These are phyloP conservation scores for Sthenelais limicola DNA, from an alignment of 2,888 invertebrate genomes.

Conservation along the genomic window DNA sequence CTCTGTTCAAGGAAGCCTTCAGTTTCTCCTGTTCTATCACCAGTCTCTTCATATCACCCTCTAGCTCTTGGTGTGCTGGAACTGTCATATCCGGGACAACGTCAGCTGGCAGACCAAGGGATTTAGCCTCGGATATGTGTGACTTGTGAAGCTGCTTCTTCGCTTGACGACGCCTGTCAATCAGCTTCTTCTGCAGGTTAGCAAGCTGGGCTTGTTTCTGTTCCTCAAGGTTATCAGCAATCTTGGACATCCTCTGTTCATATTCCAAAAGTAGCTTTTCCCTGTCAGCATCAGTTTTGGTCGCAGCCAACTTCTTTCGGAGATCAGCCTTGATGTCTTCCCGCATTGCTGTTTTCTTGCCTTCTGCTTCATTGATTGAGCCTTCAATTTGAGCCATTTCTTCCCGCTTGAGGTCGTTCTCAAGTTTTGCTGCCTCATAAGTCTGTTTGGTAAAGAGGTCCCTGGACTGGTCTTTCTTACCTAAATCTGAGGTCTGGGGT, in stretches of 20 bases:
- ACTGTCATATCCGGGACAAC: constrained; percentile 61
- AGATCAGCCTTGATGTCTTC: constrained; percentile 59
- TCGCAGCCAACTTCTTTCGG: constrained; percentile 56
- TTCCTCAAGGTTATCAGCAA: constrained; percentile 64
- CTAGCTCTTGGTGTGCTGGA: constrained; percentile 60
- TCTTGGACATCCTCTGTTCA: constrained; percentile 60
- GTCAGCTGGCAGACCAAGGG: constrained; percentile 60
- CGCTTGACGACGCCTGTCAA: constrained; percentile 59
- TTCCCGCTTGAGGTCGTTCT: constrained; percentile 61
- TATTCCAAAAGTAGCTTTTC: constrained; percentile 65
- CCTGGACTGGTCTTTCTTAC: constrained; percentile 56
- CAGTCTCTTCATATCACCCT: constrained; percentile 57
- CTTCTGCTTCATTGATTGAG: constrained; percentile 60
- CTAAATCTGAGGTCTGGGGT: constrained; percentile 39
- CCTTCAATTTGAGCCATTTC: constrained; percentile 63
- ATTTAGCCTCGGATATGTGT: constrained; percentile 62
- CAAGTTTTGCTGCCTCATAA: constrained; percentile 67
- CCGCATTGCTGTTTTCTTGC: constrained; percentile 59
- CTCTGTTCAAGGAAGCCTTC: constrained; percentile 57
- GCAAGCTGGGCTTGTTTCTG: constrained; percentile 65
- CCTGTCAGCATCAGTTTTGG: constrained; percentile 60
- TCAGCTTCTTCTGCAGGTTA: constrained; percentile 57
- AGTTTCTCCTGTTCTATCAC: constrained; percentile 63
- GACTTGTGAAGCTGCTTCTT: constrained; percentile 65
- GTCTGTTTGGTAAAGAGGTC: constrained; percentile 67